These are phyloP conservation scores for Cariama cristata DNA, from an alignment of 2,113 vertebrate genomes.

Conservation along the genomic window DNA sequence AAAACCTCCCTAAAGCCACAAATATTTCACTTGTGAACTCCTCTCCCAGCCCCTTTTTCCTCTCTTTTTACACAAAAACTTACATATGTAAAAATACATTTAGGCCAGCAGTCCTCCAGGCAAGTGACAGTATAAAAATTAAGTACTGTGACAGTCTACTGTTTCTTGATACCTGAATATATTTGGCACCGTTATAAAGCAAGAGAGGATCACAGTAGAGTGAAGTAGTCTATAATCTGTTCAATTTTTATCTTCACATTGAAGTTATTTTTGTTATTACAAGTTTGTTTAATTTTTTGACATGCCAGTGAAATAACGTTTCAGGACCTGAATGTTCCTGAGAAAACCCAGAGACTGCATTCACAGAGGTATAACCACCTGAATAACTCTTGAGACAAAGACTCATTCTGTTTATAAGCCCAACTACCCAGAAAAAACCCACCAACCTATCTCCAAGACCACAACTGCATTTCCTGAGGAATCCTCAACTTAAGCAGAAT, in stretches of 20 bases:
- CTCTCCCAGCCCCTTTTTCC: neutral
- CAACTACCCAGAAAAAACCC: neutral
- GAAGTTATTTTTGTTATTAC: neutral
- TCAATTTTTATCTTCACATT: neutral
- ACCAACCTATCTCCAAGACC: neutral
- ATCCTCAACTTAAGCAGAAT: neutral
- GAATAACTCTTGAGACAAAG: neutral
- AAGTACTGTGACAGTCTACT: neutral
- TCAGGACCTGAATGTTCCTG: neutral
- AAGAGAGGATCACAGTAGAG: neutral
- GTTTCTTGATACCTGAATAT: neutral
- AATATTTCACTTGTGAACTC: neutral
- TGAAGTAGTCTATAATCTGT: neutral
- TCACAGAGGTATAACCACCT: neutral
- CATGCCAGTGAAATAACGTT: neutral
- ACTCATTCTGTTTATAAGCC: neutral
- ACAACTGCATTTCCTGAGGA: neutral
- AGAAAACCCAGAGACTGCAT: neutral
- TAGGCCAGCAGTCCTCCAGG: neutral
- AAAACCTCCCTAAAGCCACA: neutral
- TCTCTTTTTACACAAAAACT: neutral
- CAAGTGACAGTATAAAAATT: neutral
- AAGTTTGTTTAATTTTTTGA: neutral
- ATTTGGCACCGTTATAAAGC: neutral
- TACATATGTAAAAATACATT: neutral